phyloP scores from a whole-genome alignment of 2,888 invertebrate species.

The Trisateles emortualis region DNA sequence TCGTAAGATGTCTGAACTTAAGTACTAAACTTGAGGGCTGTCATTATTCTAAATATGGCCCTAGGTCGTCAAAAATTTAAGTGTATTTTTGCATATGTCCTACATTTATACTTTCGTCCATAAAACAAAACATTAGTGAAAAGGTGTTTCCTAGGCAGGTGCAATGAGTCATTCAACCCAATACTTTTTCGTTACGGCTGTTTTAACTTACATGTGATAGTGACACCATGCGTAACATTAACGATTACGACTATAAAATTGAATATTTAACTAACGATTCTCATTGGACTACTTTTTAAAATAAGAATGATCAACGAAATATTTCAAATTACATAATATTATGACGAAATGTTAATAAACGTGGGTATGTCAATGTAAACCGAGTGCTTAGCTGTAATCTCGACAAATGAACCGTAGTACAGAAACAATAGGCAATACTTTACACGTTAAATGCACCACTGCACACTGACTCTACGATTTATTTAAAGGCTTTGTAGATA shows the following conservation, averaged over 20 bases:
- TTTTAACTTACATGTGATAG: neutral
- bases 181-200: neutral
- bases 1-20: too few relatives aligned
- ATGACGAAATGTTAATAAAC: neutral
- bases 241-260: too few relatives aligned
- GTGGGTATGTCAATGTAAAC: constrained; percentile 19
- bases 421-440: constrained; percentile 68
- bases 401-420: constrained; percentile 62
- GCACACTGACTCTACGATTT: constrained; percentile 54
- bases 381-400: constrained; percentile 48
- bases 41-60: too few relatives aligned
- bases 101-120: neutral
- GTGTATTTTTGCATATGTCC: constrained; percentile 1
- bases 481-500: constrained; percentile 22
- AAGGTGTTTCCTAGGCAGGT: constrained; percentile 19
- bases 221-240: neutral
- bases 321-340: neutral
- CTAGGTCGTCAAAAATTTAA: too few relatives aligned
- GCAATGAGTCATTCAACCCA: constrained; percentile 1
- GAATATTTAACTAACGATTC: neutral
- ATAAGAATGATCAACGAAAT: too few relatives aligned
- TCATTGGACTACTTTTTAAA: neutral
- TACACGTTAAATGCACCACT: constrained; percentile 64
- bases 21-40: too few relatives aligned
- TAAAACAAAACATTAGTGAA: constrained; percentile 8